Evolutionary conservation across 2,113 vertebrate genomes (phyloP), one percentile per base, ranked within the genome.

Genomic region (Mus pahari): DNA sequence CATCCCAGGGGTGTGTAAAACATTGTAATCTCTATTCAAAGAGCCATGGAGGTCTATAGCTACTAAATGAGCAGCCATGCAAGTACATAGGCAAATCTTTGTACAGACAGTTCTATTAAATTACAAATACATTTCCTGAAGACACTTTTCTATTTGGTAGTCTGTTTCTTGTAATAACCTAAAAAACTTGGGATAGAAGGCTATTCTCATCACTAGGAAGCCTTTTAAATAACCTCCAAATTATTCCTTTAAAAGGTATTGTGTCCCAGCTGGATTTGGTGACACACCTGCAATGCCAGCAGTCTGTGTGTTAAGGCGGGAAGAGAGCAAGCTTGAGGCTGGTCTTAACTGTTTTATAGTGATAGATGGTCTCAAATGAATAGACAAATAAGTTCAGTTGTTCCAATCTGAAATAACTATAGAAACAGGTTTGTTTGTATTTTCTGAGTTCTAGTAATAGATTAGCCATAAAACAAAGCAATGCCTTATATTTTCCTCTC

Each of bases 151-250:
- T 92, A 60, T 73, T 94, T 66, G 77, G 26, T 50, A 82, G n/a
- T 39, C 81, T 36, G 68, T 93, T 92, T 97, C 84, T 62, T 95
- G 0, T 96, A 70, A 93, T 96, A 79, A 58, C 33, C 42, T 86
- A 53, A 58, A 90, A 95, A 96, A 79, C 22, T 71, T 64, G 42
- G 81, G 71, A 78, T 16, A 70, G 45, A 86, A 68, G 36, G 31
- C 42, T 50, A 10, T 7, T 66, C 12, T 66, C 31, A 68, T 45
- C 64, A 33, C 31, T 66, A 50, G 86, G 70, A 92, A 95, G 12
- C 53, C 74, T 95, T 93, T 87, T 68, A 96, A 88, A 87, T 78
- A 95, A 90, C 58, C 86, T 89, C 89, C 66, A 96, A 93, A 84
- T 87, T 50, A 53, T 86, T 55, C 74, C 42, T 93, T 95, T 28